Evolutionary conservation across 53 echinoderm and acorn worm species (phyloP).

Genomic region (Echinarachnius parma): DNA sequence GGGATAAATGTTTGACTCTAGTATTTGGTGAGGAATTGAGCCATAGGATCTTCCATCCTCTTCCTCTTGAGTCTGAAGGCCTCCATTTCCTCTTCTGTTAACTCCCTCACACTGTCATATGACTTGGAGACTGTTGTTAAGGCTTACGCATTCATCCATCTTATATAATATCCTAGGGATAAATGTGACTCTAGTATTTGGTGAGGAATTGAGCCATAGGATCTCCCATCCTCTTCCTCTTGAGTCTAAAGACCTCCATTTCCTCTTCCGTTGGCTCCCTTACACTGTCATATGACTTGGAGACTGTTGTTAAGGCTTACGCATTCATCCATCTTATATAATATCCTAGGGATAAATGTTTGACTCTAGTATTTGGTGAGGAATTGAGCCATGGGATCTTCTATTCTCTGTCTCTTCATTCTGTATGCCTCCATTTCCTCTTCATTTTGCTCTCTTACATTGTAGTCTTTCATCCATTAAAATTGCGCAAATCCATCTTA

Average conservation of each 20-base stretch:
- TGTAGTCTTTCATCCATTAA: too few species aligned
- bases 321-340: constrained; percentile 68
- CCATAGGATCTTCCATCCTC: constrained; percentile 89
- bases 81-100: constrained; percentile 97
- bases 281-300: constrained; percentile 48
- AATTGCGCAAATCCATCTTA: too few species aligned
- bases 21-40: constrained; percentile 61
- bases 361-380: too few species aligned
- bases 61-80: constrained; percentile 85
- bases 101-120: constrained; percentile 65
- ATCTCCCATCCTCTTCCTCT: constrained; percentile 78
- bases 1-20: too few species aligned
- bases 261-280: constrained; percentile 94
- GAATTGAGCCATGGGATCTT: too few species aligned
- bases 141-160: too few species aligned
- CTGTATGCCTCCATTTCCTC: too few species aligned
- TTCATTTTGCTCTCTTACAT: too few species aligned
- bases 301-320: constrained; percentile 93
- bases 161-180: too few species aligned
- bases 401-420: too few species aligned
- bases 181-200: constrained; percentile 19
- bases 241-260: constrained; percentile 91
- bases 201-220: constrained; percentile 86
- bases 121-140: too few species aligned
- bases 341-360: too few species aligned